phyloP scores from a whole-genome alignment of 1,140 invertebrate genomes.

The Magallana ariakensis region DNA sequence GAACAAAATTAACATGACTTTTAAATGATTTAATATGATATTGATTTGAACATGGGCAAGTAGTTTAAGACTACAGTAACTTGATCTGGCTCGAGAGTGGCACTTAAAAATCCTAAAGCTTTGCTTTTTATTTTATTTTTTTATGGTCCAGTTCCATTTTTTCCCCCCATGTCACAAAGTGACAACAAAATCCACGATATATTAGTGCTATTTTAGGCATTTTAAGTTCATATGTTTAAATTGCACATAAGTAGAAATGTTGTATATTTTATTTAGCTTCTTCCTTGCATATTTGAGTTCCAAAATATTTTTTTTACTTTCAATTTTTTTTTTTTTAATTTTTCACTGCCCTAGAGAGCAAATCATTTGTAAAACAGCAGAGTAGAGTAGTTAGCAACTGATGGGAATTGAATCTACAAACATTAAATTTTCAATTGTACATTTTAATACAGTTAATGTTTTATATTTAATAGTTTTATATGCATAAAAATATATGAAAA shows the following conservation, averaged over 20 bases:
- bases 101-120: constrained; percentile 16
- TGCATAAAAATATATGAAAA: no score
- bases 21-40: no score
- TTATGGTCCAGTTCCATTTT: not conserved
- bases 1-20: no score
- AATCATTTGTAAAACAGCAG: not conserved
- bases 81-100: constrained; percentile 6
- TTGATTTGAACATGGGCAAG: not conserved
- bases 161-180: constrained; percentile 11
- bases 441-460: no score
- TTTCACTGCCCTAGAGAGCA: not conserved
- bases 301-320: constrained; percentile 16
- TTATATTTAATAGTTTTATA: no score
- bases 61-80: not conserved
- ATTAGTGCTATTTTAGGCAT: constrained; percentile 25
- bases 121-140: not conserved
- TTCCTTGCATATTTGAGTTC: not conserved
- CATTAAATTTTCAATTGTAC: no score
- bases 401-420: no score
- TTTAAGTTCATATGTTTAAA: not conserved
- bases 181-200: constrained; percentile 16
- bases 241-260: not conserved
- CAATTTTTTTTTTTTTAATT: not conserved
- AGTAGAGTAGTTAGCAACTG: not conserved
- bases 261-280: not conserved